Evolutionary conservation across 1,140 invertebrate genomes (phyloP).

Genomic region (Rhopalosiphum padi): DNA sequence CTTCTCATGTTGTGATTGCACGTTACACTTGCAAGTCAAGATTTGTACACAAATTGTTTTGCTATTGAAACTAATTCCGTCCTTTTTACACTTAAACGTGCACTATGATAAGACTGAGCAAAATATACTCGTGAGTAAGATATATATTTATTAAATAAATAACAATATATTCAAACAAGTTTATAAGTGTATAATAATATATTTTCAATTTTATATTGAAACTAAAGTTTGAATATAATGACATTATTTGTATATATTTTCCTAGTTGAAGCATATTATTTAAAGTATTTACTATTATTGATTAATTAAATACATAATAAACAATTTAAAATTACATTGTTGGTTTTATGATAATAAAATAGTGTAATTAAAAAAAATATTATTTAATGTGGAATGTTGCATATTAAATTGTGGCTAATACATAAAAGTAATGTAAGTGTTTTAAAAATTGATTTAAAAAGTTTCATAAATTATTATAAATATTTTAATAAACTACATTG

Average conservation of each 20-base stretch:
- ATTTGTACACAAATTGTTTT: not conserved
- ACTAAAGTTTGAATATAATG: not conserved
- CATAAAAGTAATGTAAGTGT: not conserved
- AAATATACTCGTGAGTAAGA: not conserved
- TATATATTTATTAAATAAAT: not conserved
- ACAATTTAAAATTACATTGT: not conserved
- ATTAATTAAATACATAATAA: not conserved
- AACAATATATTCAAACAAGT: not conserved
- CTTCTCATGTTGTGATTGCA: not conserved
- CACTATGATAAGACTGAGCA: slow-evolving; percentile 33
- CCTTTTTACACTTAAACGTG: not conserved
- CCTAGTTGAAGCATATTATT: not conserved
- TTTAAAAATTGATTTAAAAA: not conserved
- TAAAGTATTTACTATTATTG: not conserved
- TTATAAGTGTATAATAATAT: not conserved
- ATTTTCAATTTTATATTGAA: not conserved
- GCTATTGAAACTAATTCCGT: slow-evolving; percentile 4
- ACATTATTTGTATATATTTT: not conserved
- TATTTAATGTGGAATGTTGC: slow-evolving; percentile 10
- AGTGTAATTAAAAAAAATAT: not conserved
- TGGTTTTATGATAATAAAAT: not conserved
- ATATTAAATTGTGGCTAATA: not conserved
- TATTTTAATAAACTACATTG: not conserved
- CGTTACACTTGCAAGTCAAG: not conserved
- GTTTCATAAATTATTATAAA: not conserved